A percentile compares a stretch with the other conserved stretches of the same genome.
Evolutionary conservation across 1,140 invertebrate genomes (phyloP).

Genomic region (Semibalanus balanoides): DNA sequence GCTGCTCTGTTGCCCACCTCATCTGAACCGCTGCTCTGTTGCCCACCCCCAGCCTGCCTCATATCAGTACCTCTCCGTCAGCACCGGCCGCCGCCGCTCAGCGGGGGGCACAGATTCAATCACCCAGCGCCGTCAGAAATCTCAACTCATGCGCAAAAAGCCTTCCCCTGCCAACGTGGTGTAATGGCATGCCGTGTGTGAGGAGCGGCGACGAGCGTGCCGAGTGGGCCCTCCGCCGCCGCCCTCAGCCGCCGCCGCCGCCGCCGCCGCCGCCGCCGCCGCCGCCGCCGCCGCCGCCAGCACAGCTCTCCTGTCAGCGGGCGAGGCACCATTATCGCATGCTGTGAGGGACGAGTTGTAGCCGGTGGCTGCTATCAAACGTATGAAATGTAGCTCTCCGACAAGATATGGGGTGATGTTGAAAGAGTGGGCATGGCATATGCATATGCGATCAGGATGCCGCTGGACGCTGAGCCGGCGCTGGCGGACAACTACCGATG

Average conservation of each 20-base stretch:
- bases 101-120: neutral
- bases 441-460: neutral
- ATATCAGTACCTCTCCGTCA: neutral
- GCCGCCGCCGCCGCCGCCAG: too few relatives aligned
- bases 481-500: too few relatives aligned
- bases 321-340: neutral
- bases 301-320: too few relatives aligned
- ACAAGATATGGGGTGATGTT: neutral
- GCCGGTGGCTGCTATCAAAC: too few relatives aligned
- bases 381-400: neutral
- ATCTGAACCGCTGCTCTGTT: too few relatives aligned
- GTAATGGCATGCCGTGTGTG: neutral
- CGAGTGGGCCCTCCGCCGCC: too few relatives aligned
- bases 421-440: neutral
- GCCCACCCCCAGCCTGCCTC: too few relatives aligned
- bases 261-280: too few relatives aligned
- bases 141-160: neutral
- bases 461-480: too few relatives aligned
- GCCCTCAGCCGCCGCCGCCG: too few relatives aligned
- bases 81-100: neutral
- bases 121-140: neutral
- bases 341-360: neutral
- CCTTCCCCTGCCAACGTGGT: neutral
- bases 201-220: neutral
- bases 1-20: too few relatives aligned